Percentiles rank a stretch among this genome's conserved stretches.
These are phyloP conservation scores for Melanocharis versteri DNA, from an alignment of 2,113 vertebrate species.

Conservation along the genomic window DNA sequence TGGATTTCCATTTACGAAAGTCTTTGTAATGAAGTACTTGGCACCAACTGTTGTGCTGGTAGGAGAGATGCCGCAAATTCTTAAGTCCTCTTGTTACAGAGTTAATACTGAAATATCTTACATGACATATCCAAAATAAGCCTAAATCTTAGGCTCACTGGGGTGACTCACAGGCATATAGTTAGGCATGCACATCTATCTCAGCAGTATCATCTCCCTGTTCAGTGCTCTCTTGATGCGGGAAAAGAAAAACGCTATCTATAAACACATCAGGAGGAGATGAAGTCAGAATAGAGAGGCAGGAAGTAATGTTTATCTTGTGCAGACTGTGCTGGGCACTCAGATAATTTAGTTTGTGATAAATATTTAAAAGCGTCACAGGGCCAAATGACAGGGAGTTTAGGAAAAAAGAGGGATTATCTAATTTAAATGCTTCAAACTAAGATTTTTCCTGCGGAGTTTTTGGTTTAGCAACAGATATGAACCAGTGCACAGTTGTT, in stretches of 20 bases:
- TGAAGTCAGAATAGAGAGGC: slow-evolving; percentile 15
- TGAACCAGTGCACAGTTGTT: slow-evolving; percentile 20
- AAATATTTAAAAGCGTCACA: slow-evolving; percentile 54
- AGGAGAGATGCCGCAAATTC: background rate
- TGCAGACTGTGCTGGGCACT: slow-evolving; percentile 43
- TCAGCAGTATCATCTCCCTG: background rate
- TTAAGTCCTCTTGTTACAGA: background rate
- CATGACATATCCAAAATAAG: background rate
- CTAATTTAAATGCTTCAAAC: slow-evolving; percentile 66
- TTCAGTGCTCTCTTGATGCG: background rate
- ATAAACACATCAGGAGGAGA: slow-evolving; percentile 23
- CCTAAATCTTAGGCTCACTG: background rate
- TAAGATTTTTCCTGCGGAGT: slow-evolving; percentile 46
- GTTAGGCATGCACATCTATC: background rate
- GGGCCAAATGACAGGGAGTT: slow-evolving; percentile 45
- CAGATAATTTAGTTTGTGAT: slow-evolving; percentile 53
- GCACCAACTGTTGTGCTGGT: background rate
- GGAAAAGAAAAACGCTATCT: background rate
- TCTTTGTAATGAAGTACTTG: slow-evolving; percentile 2
- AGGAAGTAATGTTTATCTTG: slow-evolving; percentile 41
- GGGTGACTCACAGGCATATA: background rate
- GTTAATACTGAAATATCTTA: background rate
- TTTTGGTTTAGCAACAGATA: slow-evolving; percentile 44
- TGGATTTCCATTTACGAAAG: background rate
- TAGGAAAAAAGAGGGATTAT: slow-evolving; percentile 51